Evolutionary conservation across 1,140 invertebrate species (phyloP).

Genomic region (Pogonomyrmex californicus): DNA sequence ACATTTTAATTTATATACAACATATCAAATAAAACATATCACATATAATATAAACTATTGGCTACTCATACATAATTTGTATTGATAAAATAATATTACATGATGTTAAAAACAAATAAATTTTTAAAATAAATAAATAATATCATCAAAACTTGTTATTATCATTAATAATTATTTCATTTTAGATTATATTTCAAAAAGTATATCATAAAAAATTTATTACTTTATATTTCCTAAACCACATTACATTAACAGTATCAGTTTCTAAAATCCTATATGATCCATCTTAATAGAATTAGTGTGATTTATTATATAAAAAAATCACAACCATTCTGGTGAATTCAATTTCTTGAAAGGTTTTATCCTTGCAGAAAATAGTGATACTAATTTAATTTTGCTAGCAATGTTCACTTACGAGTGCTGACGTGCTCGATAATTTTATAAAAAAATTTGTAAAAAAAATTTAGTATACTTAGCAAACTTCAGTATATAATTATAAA

Average conservation of each 20-base stretch:
- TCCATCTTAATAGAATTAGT: not conserved
- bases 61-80: not conserved
- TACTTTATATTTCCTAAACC: not conserved
- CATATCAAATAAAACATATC: not conserved
- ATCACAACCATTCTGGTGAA: not conserved
- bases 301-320: constrained; percentile 29
- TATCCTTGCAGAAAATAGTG: not conserved
- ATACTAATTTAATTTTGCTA: constrained; percentile 19
- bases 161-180: not conserved
- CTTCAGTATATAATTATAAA: not conserved
- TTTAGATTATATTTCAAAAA: not conserved
- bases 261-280: not conserved
- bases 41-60: not conserved
- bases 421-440: not conserved
- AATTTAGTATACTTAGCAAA: not conserved
- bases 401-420: not conserved
- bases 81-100: not conserved
- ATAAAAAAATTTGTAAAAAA: not conserved
- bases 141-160: not conserved
- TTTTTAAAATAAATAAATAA: not conserved
- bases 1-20: not conserved
- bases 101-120: not conserved
- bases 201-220: not conserved
- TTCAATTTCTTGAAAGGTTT: not conserved
- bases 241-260: not conserved